Evolutionary conservation across 2,888 invertebrate genomes (phyloP).

Genomic region (Andrena haemorrhoa): DNA sequence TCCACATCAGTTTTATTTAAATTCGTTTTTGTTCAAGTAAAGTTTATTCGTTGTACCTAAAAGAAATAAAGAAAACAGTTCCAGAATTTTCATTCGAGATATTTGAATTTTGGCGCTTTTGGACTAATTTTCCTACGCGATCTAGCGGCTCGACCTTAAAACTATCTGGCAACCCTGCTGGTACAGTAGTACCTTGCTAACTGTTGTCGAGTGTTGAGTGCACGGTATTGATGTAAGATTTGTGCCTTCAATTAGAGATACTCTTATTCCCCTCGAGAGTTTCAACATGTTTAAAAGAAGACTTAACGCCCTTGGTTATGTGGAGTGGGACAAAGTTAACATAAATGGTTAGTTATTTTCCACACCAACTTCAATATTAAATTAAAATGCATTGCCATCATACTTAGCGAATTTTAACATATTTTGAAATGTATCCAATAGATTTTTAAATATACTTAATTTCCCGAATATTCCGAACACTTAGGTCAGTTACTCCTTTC

Average conservation of each 20-base stretch:
- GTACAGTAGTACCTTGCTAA: not conserved
- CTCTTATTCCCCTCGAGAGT: not conserved
- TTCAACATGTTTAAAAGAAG: slow-evolving; percentile 91
- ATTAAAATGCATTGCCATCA: not conserved
- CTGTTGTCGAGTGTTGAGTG: not conserved
- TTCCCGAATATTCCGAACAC: not conserved
- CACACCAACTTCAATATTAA: not conserved
- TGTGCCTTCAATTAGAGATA: not conserved
- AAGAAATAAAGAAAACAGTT: too few species aligned
- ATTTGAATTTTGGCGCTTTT: too few species aligned
- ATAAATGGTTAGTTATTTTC: slow-evolving; percentile 86
- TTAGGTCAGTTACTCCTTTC: not conserved
- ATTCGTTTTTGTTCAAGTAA: too few species aligned
- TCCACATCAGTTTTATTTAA: too few species aligned
- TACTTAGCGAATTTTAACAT: not conserved
- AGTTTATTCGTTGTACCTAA: too few species aligned
- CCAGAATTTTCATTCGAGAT: too few species aligned
- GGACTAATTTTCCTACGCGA: too few species aligned
- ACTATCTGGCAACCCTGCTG: not conserved
- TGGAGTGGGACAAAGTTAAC: slow-evolving; percentile 90
- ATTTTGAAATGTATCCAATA: not conserved
- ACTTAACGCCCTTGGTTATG: slow-evolving; percentile 92
- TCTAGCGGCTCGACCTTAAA: too few species aligned
- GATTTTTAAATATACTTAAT: not conserved
- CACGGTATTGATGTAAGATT: not conserved